These are phyloP conservation scores for Macrophya annulata DNA, from an alignment of 2,888 invertebrate species.

Conservation along the genomic window DNA sequence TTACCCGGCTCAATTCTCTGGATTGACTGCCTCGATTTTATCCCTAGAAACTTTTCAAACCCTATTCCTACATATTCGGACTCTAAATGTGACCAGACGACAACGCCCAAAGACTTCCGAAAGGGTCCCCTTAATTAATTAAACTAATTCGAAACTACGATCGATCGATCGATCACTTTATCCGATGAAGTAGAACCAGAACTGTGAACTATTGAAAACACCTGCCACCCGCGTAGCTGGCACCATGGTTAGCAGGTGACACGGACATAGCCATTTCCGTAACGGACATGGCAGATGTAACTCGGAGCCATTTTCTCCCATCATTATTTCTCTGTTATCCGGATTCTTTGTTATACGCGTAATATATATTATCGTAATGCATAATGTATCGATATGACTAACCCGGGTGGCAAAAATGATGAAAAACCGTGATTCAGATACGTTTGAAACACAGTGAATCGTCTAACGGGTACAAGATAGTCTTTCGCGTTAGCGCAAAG, in stretches of 20 bases:
- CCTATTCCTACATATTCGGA: not conserved
- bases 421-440: conserved; percentile 10
- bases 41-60: not conserved
- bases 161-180: conserved; percentile 50
- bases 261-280: conserved; percentile 43
- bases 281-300: conserved; percentile 48
- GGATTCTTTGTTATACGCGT: not conserved
- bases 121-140: conserved; percentile 29
- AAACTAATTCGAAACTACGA: conserved; percentile 2
- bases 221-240: conserved; percentile 36
- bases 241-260: conserved; percentile 40
- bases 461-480: conserved; percentile 39
- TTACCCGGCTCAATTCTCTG: not conserved
- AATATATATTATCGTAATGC: not conserved
- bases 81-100: not conserved
- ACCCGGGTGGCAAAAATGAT: not conserved
- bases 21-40: not conserved
- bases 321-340: not conserved
- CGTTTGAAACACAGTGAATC: conserved; percentile 36
- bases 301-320: conserved; percentile 36
- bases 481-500: conserved; percentile 44
- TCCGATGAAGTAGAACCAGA: not conserved
- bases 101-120: not conserved
- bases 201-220: conserved; percentile 22
- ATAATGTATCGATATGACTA: not conserved